Conservation (phyloP, 2,113 vertebrate species). For the Ascaphus truei region DNA sequence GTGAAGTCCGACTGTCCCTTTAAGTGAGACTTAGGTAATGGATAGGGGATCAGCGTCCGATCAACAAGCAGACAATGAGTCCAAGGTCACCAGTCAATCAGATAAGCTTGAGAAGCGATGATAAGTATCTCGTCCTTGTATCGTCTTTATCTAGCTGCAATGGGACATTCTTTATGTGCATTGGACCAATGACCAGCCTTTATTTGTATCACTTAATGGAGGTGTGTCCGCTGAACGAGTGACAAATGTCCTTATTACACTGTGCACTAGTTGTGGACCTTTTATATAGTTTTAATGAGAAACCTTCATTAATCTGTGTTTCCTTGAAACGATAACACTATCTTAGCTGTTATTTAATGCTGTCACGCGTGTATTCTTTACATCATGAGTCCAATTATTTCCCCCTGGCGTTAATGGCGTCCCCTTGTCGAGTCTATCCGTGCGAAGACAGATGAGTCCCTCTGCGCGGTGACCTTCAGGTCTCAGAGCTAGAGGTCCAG, state of each 20-base stretch:
- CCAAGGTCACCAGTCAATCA: conserved; percentile 17
- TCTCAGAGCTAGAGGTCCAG: not conserved
- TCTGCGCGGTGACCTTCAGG: conserved; percentile 23
- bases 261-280: not conserved
- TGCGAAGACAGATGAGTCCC: conserved; percentile 2
- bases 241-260: conserved; percentile 19
- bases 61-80: not conserved
- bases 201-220: conserved; percentile 5
- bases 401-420: not conserved
- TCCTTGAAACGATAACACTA: not conserved
- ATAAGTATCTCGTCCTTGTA: not conserved
- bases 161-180: not conserved
- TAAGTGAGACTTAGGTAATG: no score
- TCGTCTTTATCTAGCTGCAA: not conserved
- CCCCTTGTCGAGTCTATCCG: not conserved
- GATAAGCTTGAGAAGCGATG: not conserved
- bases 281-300: conserved; percentile 16
- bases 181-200: not conserved
- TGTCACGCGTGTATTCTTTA: conserved; percentile 18
- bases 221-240: not conserved
- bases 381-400: conserved; percentile 26
- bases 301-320: conserved; percentile 19
- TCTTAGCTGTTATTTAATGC: not conserved
- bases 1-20: no score
- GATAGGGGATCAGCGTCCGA: not conserved